Evolutionary conservation across 2,888 invertebrate genomes (phyloP), one percentile per base, ranked within the genome.

Genomic region (Drosophila vallismaia): DNA sequence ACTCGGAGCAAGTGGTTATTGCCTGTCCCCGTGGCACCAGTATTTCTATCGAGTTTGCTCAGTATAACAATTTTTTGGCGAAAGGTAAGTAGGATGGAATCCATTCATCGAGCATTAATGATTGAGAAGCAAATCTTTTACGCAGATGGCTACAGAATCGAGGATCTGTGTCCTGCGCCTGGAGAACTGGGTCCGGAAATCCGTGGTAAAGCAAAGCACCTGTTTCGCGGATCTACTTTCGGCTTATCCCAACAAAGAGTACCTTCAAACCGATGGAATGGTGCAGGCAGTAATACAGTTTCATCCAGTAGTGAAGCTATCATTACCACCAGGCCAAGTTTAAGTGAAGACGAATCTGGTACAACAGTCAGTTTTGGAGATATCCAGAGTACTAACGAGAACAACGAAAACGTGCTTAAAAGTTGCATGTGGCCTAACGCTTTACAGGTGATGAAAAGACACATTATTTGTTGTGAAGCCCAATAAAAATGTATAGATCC

Each of bases 21-120:
- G 94, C 95, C 88, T 99, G 99, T 92, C 98, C 98, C 12, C 93
- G 95, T 52, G 97, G 97, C 66, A 98, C 98, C 42, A 96, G 97
- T 87, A 97, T 99, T 90, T 95, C 96, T 86, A 96, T 98, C 83
- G 96, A 97, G 89, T 93, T 97, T 83, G 97, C 98, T 19, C 96
- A 97, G 91, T 98, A 97, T 79, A 91, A 91, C 82, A 90, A 90
- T 76, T 89, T 90, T 55, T 87, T 90, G 68, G 86, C 89, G 49
- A 90, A 89, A 87, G 91, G 91, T 91, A 82, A 89, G 89, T 81
- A 36, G 5, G n/a, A 5, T 5, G 28, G 5, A 3, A 28, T 6
- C 28, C 28, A 5, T 6, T 28, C 6, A 28, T 28, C 28, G 28
- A 52, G 57, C 38, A 38, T 12, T 28, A 28, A 28, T 28, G 4